phyloP scores from a whole-genome alignment of 2,888 invertebrate species.

The Timandra comae region DNA sequence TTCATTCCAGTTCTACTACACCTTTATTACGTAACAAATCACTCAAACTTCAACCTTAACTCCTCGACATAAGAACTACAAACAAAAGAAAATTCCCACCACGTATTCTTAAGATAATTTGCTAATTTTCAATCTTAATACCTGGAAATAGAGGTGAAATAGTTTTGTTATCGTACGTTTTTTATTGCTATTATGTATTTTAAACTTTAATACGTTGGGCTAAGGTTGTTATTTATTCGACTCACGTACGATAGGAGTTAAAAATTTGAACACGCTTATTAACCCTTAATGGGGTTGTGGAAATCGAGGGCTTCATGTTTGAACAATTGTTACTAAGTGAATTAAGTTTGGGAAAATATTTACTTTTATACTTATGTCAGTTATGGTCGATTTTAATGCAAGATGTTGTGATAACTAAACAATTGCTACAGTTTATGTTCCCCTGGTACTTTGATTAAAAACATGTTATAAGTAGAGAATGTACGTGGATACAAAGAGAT shows the following conservation, averaged over 20 bases:
- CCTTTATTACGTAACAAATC: slow-evolving; percentile 8
- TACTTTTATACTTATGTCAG: too few relatives aligned
- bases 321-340: too few relatives aligned
- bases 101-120: slow-evolving; percentile 7
- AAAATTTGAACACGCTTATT: slow-evolving; percentile 25
- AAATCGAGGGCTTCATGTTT: neutral
- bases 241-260: slow-evolving; percentile 8
- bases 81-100: neutral
- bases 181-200: neutral
- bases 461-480: too few relatives aligned
- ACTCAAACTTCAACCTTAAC: slow-evolving; percentile 2
- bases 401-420: too few relatives aligned
- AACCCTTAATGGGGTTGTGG: slow-evolving; percentile 14
- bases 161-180: neutral
- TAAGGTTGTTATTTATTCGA: slow-evolving; percentile 4
- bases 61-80: neutral
- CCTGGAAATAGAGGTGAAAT: slow-evolving; percentile 5
- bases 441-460: too few relatives aligned
- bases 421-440: too few relatives aligned
- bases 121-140: slow-evolving; percentile 3
- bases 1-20: slow-evolving; percentile 20
- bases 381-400: too few relatives aligned
- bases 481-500: too few relatives aligned
- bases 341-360: too few relatives aligned
- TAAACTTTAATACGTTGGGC: slow-evolving; percentile 8